These are phyloP conservation scores for Semnornis frantzii DNA, from an alignment of 2,113 vertebrate species.

Conservation along the genomic window DNA sequence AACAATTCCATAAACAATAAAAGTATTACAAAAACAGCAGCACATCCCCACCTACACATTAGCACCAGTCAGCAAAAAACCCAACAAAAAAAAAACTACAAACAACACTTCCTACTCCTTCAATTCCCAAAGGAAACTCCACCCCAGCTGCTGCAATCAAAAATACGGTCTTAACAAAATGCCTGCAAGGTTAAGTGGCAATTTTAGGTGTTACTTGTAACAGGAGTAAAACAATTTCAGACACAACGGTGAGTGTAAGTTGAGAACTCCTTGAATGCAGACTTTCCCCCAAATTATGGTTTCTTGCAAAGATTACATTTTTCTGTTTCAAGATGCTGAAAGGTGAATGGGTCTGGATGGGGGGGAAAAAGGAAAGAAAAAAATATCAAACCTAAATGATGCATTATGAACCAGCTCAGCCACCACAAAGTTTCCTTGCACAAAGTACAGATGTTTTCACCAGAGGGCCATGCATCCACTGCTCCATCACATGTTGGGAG, in stretches of 20 bases:
- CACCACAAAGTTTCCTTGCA: neutral
- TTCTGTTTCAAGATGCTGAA: constrained; percentile 19
- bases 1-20: constrained; percentile 66
- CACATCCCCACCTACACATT: constrained; percentile 60
- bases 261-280: neutral
- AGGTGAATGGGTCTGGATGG: neutral
- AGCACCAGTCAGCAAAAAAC: constrained; percentile 68
- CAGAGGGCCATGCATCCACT: accelerated
- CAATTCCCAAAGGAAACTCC: constrained; percentile 68
- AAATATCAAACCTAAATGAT: neutral
- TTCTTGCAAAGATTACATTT: constrained; percentile 20
- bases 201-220: constrained; percentile 48
- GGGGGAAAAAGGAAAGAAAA: neutral
- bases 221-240: constrained; percentile 48
- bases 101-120: constrained; percentile 66
- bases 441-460: neutral
- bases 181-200: constrained; percentile 52
- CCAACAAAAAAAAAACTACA: constrained; percentile 54
- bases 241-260: neutral
- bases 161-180: constrained; percentile 27
- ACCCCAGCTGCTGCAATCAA: constrained; percentile 49
- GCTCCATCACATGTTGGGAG: neutral
- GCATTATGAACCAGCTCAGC: neutral
- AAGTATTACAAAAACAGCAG: constrained; percentile 62
- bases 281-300: neutral